Base-by-base conservation (phyloP, 2,888 invertebrate species). In the Ceraclea dissimilis region DNA sequence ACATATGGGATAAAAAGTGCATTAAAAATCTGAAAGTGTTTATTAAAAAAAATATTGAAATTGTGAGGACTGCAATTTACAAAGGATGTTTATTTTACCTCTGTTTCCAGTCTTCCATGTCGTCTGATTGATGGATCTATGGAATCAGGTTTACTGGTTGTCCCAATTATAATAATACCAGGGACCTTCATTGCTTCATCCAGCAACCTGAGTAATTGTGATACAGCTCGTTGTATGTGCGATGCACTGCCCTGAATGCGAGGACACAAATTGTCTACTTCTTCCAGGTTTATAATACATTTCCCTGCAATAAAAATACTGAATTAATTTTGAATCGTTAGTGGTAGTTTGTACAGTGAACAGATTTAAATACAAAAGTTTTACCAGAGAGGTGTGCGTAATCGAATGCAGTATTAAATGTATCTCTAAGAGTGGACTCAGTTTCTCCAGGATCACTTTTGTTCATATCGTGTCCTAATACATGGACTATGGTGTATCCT, bases 71-170 rank as follows among this genome's bases (percentile, higher is more conserved):
- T n/a, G n/a, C n/a, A n/a, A n/a, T n/a, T n/a, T n/a, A n/a, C n/a
- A n/a, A n/a, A n/a, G n/a, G n/a, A n/a, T n/a, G 39, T 39, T 5
- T 8, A n/a, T 39, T 22, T 26, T 20, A 82, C 78, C 69, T 82
- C 82, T 59, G 73, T 71, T 60, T 79, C 78, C 63, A 83, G 73
- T 43, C 82, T 71, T 0, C 80, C 79, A 8, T 79, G 74, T 49
- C 79, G 70, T 52, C 80, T 69, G 1, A 80, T 63, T 11, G 73
- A 68, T 10, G 71, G 66, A 63, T 79, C 75, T 11, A 84, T 61
- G 13, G 67, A 65, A 56, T 76, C 71, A 1, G 78, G 72, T 46
- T 71, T 67, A 53, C 75, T 77, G 2, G 79, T 79, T 4, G 81
- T 80, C 19, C 74, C 82, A 52, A 83, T 69, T 2, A 82, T 73